Base-by-base conservation (phyloP, 2,888 invertebrate genomes). In the Chrysolina haemoptera region DNA sequence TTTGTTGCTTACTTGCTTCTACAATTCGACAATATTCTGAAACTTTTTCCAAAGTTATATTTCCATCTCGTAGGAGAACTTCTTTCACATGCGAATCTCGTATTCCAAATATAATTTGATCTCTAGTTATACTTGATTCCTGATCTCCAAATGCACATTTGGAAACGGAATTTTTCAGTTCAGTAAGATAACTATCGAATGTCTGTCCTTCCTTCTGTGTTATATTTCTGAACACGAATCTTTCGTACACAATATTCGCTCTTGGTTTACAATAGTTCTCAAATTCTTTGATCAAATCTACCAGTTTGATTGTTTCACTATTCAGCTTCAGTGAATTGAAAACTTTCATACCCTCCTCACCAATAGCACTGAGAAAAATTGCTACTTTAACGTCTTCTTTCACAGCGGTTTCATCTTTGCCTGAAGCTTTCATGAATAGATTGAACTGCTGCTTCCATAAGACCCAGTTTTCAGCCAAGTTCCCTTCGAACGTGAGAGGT, bases 191-290 rank as follows among this genome's bases (percentile, higher is more conserved):
- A 20, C 59, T 59, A 59, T 59, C 59, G 20, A 59, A 59, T 9
- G 22, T 3, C 20, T 59, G 59, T 22, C 59, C 59, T 18, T 10
- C 59, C 20, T 59, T 59, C 59, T 59, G 59, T 59, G 16, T 59
- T 20, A 59, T 59, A 11, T 59, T 59, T 11, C 59, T 59, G 59
- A 59, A 11, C 20, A 59, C 18, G 9, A 59, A 59, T 59, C 59
- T 59, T 59, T 59, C 59, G 20, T 59, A 59, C 18, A 59, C 59
- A 59, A 20, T 20, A 59, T 22, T 59, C 14, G 59, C 11, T 53
- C 53, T 10, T 53, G 53, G 53, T n/a, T 53, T 53, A 20, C 53
- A 53, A n/a, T 53, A 53, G 1, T n/a, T n/a, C n/a, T 53, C 53
- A n/a, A 53, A 53, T 53, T 53, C n/a, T 9, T 4, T 27, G 27